A percentile compares a stretch with the other conserved stretches of the same genome.
Conservation (phyloP, 2,888 invertebrate genomes). For the Cataglyphis livida region DNA sequence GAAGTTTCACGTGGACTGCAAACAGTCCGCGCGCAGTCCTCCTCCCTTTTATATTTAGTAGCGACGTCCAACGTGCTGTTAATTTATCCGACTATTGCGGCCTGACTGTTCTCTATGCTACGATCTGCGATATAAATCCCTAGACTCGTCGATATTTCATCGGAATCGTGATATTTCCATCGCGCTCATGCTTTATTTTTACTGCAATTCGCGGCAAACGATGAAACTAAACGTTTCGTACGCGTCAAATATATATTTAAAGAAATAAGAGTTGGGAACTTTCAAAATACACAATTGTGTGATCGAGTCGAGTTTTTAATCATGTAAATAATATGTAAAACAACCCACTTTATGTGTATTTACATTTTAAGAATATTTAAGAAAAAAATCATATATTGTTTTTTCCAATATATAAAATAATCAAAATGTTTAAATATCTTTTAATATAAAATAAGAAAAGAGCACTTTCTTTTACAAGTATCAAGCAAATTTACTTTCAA, state of each 20-base stretch:
- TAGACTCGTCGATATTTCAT: conserved; percentile 72
- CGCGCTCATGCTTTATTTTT: conserved; percentile 58
- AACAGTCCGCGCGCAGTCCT: conserved; percentile 56
- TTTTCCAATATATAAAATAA: neutral
- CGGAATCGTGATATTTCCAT: conserved; percentile 60
- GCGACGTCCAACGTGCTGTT: conserved; percentile 70
- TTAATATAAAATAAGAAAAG: neutral
- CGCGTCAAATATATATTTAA: neutral
- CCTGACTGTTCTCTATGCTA: conserved; percentile 38
- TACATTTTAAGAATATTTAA: neutral
- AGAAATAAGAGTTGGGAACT: neutral
- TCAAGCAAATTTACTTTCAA: neutral
- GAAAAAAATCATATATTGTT: neutral
- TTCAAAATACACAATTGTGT: neutral
- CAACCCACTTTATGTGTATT: neutral
- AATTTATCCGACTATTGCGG: conserved; percentile 71
- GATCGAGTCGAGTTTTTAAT: neutral
- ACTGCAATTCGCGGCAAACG: conserved; percentile 21
- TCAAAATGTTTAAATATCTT: neutral
- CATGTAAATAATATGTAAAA: neutral
- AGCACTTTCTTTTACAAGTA: neutral
- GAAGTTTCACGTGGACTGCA: conserved; percentile 54
- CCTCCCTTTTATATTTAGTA: conserved; percentile 79
- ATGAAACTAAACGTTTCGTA: conserved; percentile 5
- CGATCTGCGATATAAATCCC: conserved; percentile 72